These are phyloP conservation scores for Delia radicum DNA, from an alignment of 1,140 invertebrate genomes.

Conservation along the genomic window DNA sequence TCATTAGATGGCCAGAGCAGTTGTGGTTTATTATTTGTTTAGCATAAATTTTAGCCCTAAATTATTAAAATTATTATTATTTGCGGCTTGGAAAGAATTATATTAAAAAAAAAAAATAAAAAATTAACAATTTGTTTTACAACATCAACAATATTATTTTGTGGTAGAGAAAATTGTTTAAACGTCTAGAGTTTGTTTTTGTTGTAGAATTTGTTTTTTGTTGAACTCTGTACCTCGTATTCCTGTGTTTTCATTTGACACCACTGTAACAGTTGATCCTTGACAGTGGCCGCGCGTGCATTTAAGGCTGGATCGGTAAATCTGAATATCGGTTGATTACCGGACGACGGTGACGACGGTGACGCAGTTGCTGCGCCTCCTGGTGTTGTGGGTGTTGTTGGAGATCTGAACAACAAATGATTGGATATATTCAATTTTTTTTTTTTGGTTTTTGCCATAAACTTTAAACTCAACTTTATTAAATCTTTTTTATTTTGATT, in stretches of 20 bases:
- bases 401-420: conserved; percentile 60
- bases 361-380: conserved; percentile 53
- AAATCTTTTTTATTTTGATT: too few species aligned
- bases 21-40: background rate
- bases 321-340: conserved; percentile 70
- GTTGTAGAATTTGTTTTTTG: conserved; percentile 21
- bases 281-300: conserved; percentile 88
- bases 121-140: background rate
- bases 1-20: background rate
- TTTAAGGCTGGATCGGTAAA: conserved; percentile 83
- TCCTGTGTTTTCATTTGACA: conserved; percentile 93
- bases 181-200: background rate
- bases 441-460: background rate
- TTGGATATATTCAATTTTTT: background rate
- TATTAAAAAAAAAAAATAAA: background rate
- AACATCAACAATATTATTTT: background rate
- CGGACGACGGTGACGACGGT: conserved; percentile 57
- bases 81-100: background rate
- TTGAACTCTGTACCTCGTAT: conserved; percentile 75
- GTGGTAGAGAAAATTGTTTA: background rate
- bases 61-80: background rate
- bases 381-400: conserved; percentile 61
- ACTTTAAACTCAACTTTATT: too few species aligned
- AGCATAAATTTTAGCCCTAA: background rate
- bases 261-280: conserved; percentile 94